phyloP scores from a whole-genome alignment of 1,140 invertebrate genomes.

The Oreohelix idahoensis region DNA sequence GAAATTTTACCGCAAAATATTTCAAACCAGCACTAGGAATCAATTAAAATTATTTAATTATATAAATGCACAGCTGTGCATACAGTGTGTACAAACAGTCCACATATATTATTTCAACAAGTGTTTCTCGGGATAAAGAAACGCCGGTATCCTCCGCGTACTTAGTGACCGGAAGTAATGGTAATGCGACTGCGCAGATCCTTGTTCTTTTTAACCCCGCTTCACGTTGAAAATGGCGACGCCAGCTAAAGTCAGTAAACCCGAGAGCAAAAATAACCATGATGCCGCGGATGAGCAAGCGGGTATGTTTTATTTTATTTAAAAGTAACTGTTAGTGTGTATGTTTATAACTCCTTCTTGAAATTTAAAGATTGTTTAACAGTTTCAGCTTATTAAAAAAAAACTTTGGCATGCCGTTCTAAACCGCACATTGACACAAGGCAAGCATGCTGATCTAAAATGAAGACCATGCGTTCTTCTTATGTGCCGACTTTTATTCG shows the following conservation, averaged over 20 bases:
- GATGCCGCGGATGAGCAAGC: slow-evolving; percentile 68
- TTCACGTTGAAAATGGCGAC: slow-evolving; percentile 69
- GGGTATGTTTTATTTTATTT: slow-evolving; percentile 50
- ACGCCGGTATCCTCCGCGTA: slow-evolving; percentile 26
- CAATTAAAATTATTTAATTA: background rate
- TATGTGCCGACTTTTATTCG: background rate
- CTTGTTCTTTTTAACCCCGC: slow-evolving; percentile 54
- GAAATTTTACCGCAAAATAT: slow-evolving; percentile 39
- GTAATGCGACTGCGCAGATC: slow-evolving; percentile 53
- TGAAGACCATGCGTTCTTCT: slow-evolving; percentile 26
- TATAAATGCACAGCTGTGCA: no score
- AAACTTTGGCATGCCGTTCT: background rate
- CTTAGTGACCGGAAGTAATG: slow-evolving; percentile 43
- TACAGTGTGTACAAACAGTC: no score
- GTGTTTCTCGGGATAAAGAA: background rate
- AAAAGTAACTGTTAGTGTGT: background rate
- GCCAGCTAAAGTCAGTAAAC: slow-evolving; percentile 65
- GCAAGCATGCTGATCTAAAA: slow-evolving; percentile 13
- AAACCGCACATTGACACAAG: background rate
- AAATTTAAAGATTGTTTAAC: background rate
- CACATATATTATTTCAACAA: background rate
- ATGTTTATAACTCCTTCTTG: background rate
- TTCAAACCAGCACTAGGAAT: background rate
- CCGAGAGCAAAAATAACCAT: slow-evolving; percentile 70
- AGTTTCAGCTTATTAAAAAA: background rate